Evolutionary conservation across 2,797 vertebrate species (phyloP).

Genomic region (Halcyon smyrnensis): DNA sequence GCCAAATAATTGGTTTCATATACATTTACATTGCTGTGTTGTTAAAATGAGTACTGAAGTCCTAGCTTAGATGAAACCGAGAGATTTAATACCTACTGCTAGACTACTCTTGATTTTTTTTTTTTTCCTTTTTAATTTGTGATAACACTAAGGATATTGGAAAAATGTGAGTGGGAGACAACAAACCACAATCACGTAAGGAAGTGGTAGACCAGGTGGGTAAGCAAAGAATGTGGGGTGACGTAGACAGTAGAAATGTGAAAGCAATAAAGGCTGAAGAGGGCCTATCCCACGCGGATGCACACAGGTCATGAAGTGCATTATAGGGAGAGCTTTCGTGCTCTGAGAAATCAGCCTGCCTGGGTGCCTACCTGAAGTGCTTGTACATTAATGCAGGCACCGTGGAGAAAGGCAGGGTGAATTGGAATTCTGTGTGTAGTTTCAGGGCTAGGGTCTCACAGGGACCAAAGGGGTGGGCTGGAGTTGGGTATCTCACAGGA

Average conservation of each 20-base stretch:
- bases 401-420: neutral
- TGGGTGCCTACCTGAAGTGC: neutral
- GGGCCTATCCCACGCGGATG: neutral
- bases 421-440: neutral
- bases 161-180: neutral
- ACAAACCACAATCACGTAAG: rapidly evolving
- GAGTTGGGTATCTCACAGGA: neutral
- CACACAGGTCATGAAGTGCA: neutral
- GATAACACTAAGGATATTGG: neutral
- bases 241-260: neutral
- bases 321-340: neutral
- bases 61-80: neutral
- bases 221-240: neutral
- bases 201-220: neutral
- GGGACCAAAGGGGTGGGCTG: neutral
- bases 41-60: neutral
- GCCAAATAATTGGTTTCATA: neutral
- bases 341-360: neutral
- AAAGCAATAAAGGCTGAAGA: neutral
- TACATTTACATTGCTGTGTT: neutral
- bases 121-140: no score
- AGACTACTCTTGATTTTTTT: neutral
- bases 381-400: neutral
- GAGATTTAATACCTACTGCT: neutral
- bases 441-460: neutral